Evolutionary conservation across 2,888 invertebrate species (phyloP).

Genomic region (Gasteruption jaculator): DNA sequence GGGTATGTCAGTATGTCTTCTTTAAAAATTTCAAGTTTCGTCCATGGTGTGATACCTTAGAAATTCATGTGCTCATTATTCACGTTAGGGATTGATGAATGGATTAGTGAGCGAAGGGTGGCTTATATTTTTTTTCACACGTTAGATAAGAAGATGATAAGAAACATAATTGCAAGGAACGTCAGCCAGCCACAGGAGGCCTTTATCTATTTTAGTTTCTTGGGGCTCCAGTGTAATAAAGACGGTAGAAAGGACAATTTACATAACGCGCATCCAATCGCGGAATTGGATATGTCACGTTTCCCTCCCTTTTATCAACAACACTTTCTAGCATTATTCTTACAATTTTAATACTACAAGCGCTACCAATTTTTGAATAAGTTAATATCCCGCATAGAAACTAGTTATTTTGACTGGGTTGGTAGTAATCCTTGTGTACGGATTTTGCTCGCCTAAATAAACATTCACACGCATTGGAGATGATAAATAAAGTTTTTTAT

Average conservation of each 20-base stretch:
- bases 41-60: no score
- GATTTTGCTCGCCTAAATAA: no score
- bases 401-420: background rate
- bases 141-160: conserved; percentile 33
- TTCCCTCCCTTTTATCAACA: conserved; percentile 23
- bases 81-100: conserved; percentile 26
- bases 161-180: conserved; percentile 32
- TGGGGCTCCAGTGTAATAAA: conserved; percentile 25
- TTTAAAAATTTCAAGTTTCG: no score
- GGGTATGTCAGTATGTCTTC: no score
- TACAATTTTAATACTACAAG: no score
- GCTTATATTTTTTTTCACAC: conserved; percentile 17
- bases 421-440: background rate
- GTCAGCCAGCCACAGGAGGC: conserved; percentile 29
- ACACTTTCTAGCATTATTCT: no score
- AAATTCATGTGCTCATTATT: no score
- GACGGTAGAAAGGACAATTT: conserved; percentile 24
- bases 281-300: conserved; percentile 34
- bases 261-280: conserved; percentile 37
- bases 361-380: background rate
- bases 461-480: no score
- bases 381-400: background rate
- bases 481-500: no score
- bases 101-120: conserved; percentile 25
- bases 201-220: conserved; percentile 24